Evolutionary conservation across 2,888 invertebrate species (phyloP).

Genomic region (Idaea straminata): DNA sequence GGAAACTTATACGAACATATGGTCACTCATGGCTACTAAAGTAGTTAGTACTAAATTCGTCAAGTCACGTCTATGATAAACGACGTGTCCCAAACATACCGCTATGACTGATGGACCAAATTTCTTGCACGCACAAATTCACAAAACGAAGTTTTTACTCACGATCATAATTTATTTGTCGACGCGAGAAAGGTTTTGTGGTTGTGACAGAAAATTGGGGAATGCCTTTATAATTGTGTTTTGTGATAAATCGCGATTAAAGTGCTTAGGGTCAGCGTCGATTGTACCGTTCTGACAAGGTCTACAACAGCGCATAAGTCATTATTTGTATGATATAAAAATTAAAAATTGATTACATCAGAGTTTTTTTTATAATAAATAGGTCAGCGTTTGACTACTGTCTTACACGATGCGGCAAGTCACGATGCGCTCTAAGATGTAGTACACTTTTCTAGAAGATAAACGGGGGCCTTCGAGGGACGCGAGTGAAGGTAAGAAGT

Average conservation of each 20-base stretch:
- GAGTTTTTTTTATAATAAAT: no score
- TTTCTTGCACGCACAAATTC: conserved; percentile 43
- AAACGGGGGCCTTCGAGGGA: no score
- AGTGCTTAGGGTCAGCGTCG: not conserved
- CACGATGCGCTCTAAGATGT: no score
- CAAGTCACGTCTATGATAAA: conserved; percentile 42
- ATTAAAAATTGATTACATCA: no score
- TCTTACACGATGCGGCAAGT: no score
- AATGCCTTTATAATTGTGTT: not conserved
- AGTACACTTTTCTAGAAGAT: no score
- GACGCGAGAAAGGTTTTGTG: conserved; percentile 11
- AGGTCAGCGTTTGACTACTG: no score
- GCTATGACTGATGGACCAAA: conserved; percentile 49
- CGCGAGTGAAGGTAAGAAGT: no score
- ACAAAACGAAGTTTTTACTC: conserved; percentile 41
- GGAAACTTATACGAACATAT: not conserved
- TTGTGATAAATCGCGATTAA: not conserved
- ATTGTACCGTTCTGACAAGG: not conserved
- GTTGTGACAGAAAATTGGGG: conserved; percentile 11
- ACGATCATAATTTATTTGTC: conserved; percentile 35
- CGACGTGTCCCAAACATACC: conserved; percentile 46
- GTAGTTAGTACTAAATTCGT: conserved; percentile 9
- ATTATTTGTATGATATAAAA: no score
- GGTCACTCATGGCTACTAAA: conserved; percentile 6
- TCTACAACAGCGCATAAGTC: not conserved